These are phyloP conservation scores for Drosophila pandora DNA, from an alignment of 1,140 invertebrate genomes.

Conservation along the genomic window DNA sequence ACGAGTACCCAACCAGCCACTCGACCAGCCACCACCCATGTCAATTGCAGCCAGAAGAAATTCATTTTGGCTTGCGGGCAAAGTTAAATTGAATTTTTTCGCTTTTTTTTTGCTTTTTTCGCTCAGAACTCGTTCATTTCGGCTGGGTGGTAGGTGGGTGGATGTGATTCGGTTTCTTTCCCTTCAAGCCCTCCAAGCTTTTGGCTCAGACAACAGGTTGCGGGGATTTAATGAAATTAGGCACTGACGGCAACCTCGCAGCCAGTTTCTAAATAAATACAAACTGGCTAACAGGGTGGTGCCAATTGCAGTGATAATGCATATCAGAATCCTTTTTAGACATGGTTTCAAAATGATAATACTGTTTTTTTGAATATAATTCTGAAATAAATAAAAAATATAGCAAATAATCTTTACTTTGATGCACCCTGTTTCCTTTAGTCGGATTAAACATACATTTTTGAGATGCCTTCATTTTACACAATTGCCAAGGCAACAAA, in stretches of 20 bases:
- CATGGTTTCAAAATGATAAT: too few species aligned
- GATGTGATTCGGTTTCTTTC: slow-evolving; percentile 22
- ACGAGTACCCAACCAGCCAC: background rate
- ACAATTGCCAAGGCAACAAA: slow-evolving; percentile 66
- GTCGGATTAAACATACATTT: slow-evolving; percentile 47
- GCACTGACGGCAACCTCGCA: slow-evolving; percentile 9
- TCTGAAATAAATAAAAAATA: too few species aligned
- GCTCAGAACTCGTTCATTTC: slow-evolving; percentile 33
- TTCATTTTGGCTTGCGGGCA: slow-evolving; percentile 51
- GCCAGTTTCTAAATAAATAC: slow-evolving; percentile 27
- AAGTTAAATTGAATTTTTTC: slow-evolving; percentile 71
- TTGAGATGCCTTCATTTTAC: slow-evolving; percentile 61
- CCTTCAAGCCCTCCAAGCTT: background rate
- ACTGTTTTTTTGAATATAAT: too few species aligned
- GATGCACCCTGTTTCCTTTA: slow-evolving; percentile 17
- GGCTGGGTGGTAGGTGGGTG: background rate
- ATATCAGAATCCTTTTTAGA: background rate
- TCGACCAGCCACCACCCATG: slow-evolving; percentile 17
- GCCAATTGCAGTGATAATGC: background rate
- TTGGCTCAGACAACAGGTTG: slow-evolving; percentile 63
- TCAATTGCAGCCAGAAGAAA: slow-evolving; percentile 61
- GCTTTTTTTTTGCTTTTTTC: slow-evolving; percentile 46
- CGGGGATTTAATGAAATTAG: slow-evolving; percentile 72
- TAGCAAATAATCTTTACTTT: too few species aligned
- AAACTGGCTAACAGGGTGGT: slow-evolving; percentile 14